Conservation (phyloP, 1,140 invertebrate species). For the Euura saliciscinereae region DNA sequence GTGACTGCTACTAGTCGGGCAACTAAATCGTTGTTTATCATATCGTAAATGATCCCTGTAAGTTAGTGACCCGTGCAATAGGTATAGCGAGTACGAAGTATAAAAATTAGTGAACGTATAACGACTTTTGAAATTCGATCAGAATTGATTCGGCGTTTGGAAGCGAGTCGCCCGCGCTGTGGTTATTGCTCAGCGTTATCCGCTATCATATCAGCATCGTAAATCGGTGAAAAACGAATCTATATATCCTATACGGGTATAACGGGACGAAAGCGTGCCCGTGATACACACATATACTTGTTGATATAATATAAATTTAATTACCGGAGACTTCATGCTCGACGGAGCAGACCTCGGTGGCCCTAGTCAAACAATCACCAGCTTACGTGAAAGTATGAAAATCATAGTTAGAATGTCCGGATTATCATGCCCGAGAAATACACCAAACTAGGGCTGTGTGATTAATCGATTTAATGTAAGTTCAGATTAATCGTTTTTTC, state of each 20-base stretch:
- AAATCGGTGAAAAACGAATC: not conserved
- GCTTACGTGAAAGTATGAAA: conserved; percentile 57
- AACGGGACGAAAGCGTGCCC: not conserved
- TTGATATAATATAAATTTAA: conserved; percentile 59
- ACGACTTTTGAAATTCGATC: too few relatives aligned
- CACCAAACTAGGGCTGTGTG: too few relatives aligned
- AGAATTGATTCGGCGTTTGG: too few relatives aligned
- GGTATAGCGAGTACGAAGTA: too few relatives aligned
- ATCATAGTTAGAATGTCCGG: conserved; percentile 36
- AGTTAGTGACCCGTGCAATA: too few relatives aligned
- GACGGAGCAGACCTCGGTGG: conserved; percentile 48
- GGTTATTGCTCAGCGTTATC: not conserved
- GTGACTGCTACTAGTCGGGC: too few relatives aligned
- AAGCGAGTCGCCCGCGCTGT: not conserved
- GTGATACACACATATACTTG: not conserved
- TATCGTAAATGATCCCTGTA: too few relatives aligned
- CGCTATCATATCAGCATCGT: not conserved
- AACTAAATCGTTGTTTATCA: too few relatives aligned
- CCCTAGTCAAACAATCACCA: conserved; percentile 55
- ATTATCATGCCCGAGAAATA: too few relatives aligned
- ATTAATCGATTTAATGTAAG: too few relatives aligned
- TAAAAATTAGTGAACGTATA: too few relatives aligned
- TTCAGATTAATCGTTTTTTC: too few relatives aligned
- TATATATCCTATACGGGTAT: not conserved
- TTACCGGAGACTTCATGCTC: conserved; percentile 54